phyloP scores from a whole-genome alignment of 2,888 invertebrate species.

The Monopis laevigella region DNA sequence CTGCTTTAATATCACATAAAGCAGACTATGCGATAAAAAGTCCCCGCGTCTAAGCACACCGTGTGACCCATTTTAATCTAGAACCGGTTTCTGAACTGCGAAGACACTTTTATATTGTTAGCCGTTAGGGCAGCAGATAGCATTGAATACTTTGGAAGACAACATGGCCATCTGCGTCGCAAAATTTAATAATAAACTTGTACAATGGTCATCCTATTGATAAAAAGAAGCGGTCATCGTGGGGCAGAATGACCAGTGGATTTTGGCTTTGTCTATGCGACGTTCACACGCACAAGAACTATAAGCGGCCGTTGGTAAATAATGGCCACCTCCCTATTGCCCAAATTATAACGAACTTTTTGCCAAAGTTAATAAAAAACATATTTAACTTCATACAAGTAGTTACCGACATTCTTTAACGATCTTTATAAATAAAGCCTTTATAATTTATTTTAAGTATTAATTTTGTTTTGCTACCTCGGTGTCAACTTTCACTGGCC shows the following conservation, averaged over 20 bases:
- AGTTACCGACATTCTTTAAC: no score
- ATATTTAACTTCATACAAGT: no score
- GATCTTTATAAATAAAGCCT: no score
- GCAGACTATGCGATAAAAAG: not conserved
- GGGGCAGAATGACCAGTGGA: constrained; percentile 9
- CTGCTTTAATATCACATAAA: not conserved
- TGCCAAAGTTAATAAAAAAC: no score
- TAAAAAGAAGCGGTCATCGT: constrained; percentile 11
- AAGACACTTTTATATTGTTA: constrained; percentile 53
- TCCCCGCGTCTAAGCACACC: constrained; percentile 22
- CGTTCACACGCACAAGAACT: constrained; percentile 7
- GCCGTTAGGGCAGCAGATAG: constrained; percentile 9
- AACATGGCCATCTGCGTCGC: constrained; percentile 10
- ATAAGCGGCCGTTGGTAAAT: no score
- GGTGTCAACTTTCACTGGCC: no score
- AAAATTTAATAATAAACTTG: constrained; percentile 6
- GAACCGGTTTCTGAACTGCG: constrained; percentile 57
- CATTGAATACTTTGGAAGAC: constrained; percentile 7
- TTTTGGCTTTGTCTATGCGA: not conserved
- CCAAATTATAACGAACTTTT: no score
- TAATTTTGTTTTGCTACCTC: no score
- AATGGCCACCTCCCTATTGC: no score
- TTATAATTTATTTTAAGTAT: no score
- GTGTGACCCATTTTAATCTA: constrained; percentile 64
- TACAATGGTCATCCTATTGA: constrained; percentile 12